Conservation (phyloP, 2,797 vertebrate species). For the Scomberomorus guttatus region DNA sequence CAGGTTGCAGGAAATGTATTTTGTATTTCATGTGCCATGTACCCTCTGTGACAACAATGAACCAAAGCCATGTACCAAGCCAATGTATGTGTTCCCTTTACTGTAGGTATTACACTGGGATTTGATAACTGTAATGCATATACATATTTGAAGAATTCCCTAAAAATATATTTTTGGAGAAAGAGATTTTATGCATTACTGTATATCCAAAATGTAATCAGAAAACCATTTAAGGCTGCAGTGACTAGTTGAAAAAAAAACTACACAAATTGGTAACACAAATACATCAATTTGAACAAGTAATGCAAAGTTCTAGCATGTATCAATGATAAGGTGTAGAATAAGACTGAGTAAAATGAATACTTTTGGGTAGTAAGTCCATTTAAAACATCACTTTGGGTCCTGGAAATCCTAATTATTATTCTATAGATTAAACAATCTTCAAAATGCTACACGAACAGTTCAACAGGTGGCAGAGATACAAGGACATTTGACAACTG, state of each 20-base stretch:
- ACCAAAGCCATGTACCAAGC: not conserved
- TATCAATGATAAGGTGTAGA: too few relatives aligned
- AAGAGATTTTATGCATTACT: not conserved
- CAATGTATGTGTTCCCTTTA: not conserved
- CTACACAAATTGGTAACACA: not conserved
- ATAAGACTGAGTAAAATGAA: too few relatives aligned
- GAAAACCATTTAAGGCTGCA: not conserved
- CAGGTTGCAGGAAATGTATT: not conserved
- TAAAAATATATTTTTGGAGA: too few relatives aligned
- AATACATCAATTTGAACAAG: not conserved
- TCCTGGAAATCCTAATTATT: not conserved
- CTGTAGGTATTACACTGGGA: not conserved
- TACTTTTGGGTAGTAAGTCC: too few relatives aligned
- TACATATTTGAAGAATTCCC: too few relatives aligned
- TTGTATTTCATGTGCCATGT: not conserved
- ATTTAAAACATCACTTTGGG: not conserved
- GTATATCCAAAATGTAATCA: not conserved
- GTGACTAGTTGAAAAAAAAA: not conserved
- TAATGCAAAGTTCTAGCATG: too few relatives aligned
- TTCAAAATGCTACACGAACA: too few relatives aligned
- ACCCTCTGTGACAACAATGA: not conserved
- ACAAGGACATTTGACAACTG: too few relatives aligned
- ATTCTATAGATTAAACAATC: not conserved
- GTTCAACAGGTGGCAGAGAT: too few relatives aligned
- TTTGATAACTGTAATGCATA: not conserved